Evolutionary conservation across 2,888 invertebrate genomes (phyloP), one percentile per base, ranked within the genome.

Genomic region (Agrochola lota): DNA sequence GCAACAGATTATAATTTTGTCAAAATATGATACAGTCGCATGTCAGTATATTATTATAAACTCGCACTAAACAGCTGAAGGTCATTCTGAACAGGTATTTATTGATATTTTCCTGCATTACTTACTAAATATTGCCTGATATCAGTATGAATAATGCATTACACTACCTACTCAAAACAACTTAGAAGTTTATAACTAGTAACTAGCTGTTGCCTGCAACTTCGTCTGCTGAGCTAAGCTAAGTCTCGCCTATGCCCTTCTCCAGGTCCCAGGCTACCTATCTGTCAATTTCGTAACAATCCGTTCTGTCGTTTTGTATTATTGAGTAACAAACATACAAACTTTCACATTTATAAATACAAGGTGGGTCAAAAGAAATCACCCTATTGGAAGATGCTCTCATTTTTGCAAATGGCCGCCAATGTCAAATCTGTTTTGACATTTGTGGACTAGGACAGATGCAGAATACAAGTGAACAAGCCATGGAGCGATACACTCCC

Each of bases 121-220:
- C 46, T n/a, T 30, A 52, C 40, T 76, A 64, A 59, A n/a, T 12
- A 76, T 9, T 74, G 46, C 11, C 6, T 82, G 46, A 75, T 49
- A 77, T 77, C 59, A 64, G 20, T 49, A 46, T 82, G 70, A 82
- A 83, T 80, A 82, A 82, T 77, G 46, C 30, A 30, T 57, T 66
- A 8, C 20, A 15, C 30, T 52, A 57, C 52, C 6, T 66, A 66
- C 35, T 59, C 43, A 35, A 26, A 5, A 15, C 40, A 43, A 43
- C 12, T 9, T 30, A 12, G 8, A 20, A 63, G 49, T 72, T 46
- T 17, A 7, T 43, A 60, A 30, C 30, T 30, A 30, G 9, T 43
- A 60, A 30, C 30, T 30, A 30, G 9, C 17, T 17, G 26, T 26
- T 26, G 26, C 59, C 17, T 17, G 26, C 0, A 2, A 59, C 15